Evolutionary conservation across 2,888 invertebrate genomes (phyloP).

Genomic region (Oeneis ivallda): DNA sequence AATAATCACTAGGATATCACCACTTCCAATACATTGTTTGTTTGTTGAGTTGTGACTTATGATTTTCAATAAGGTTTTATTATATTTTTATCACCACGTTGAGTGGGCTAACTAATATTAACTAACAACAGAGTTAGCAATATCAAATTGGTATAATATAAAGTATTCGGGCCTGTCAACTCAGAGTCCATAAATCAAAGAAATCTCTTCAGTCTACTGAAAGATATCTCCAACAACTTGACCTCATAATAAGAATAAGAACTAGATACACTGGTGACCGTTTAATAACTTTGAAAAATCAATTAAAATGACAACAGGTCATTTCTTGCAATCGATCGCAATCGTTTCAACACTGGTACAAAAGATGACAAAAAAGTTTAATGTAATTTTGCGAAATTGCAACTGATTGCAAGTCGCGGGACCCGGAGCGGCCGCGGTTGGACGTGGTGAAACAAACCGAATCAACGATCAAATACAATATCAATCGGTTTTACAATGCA

Average conservation of each 20-base stretch:
- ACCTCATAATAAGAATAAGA: neutral
- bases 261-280: neutral
- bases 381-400: conserved; percentile 31
- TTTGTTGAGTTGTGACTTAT: too few species aligned
- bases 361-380: conserved; percentile 31
- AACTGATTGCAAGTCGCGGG: conserved; percentile 19
- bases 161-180: too few species aligned
- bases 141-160: too few species aligned
- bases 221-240: neutral
- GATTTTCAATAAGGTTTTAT: too few species aligned
- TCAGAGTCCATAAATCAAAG: too few species aligned
- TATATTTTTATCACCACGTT: too few species aligned
- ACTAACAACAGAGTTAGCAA: too few species aligned
- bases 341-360: conserved; percentile 18
- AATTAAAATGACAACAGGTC: conserved; percentile 21
- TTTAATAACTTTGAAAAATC: conserved; percentile 19
- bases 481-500: conserved; percentile 25
- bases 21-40: too few species aligned
- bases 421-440: conserved; percentile 13
- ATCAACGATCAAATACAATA: conserved; percentile 10
- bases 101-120: too few species aligned
- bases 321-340: conserved; percentile 28
- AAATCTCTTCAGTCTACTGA: neutral
- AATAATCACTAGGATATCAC: too few species aligned
- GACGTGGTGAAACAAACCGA: conserved; percentile 27